These are phyloP conservation scores for Antechinus stuartii DNA, from an alignment of 2,113 vertebrate genomes.

Conservation along the genomic window DNA sequence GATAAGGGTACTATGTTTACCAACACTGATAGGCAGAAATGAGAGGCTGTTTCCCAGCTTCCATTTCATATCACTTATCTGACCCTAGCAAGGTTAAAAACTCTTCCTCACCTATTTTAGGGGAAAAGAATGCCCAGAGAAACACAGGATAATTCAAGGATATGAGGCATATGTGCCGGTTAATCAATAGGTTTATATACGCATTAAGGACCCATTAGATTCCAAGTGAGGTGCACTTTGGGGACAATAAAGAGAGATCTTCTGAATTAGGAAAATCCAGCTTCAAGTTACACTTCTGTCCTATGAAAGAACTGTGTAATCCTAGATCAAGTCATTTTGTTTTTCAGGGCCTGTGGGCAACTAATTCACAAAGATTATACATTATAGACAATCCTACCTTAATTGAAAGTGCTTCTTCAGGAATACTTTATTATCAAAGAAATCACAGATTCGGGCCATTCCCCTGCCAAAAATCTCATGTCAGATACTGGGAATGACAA, in stretches of 20 bases:
- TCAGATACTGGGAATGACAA: neutral
- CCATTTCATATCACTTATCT: neutral
- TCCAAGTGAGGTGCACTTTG: neutral
- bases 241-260: neutral
- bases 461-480: neutral
- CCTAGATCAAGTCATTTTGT: neutral
- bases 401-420: neutral
- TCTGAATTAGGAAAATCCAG: neutral
- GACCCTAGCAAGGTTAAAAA: neutral
- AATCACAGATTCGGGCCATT: neutral
- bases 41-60: neutral
- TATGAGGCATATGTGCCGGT: neutral
- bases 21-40: neutral
- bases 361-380: neutral
- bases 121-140: neutral
- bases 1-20: neutral
- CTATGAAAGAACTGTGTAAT: neutral
- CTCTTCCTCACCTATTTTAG: neutral
- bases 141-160: neutral
- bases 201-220: neutral
- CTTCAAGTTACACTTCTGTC: neutral
- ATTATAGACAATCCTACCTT: neutral
- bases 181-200: neutral
- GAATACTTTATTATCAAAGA: neutral
- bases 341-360: neutral